Evolutionary conservation across 2,113 vertebrate species (phyloP), one percentile per base, ranked within the genome.

Genomic region (Brachypodius melanocephalos): DNA sequence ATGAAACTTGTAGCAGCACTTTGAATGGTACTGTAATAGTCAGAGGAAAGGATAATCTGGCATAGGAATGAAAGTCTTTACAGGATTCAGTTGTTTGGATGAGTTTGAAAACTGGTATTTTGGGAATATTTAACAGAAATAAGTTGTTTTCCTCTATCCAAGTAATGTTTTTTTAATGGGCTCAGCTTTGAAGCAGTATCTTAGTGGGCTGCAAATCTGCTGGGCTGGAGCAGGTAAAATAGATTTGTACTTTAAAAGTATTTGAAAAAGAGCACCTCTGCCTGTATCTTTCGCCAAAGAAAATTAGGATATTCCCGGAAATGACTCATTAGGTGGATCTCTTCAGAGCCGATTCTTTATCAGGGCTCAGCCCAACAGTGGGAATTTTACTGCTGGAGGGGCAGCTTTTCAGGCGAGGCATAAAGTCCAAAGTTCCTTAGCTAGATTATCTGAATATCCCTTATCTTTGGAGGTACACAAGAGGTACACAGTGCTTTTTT

Each of bases 281-380:
- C 55, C n/a, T 12, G 1, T 45, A 71, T 24, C 48, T 88, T 89
- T 89, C 91, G 40, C 43, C 46, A 57, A 62, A 87, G 63, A 65
- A 89, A 88, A 88, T 42, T 2, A 85, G 67, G 75, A 63, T 93
- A 71, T 93, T 95, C 45, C 79, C 10, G 29, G 90, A 96, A 93
- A 57, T 96, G 45, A 95, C 78, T 96, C 92, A 92, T 85, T 82
- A 95, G 72, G 74, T 93, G 71, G 52, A 24, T 85, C 82, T 87
- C 55, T 87, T 85, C 66, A 75, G 71, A 78, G 34, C 87, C 49
- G 62, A 62, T 91, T 91, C 45, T 91, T 84, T 95, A 95, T 96
- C 88, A 75, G 79, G 32, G 12, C 65, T 93, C 32, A 68, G 51
- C 77, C 77, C 79, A 75, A 71, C 40, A 90, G 69, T 71, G 65